Evolutionary conservation across 2,888 invertebrate species (phyloP).

Genomic region (Lathronympha strigana): DNA sequence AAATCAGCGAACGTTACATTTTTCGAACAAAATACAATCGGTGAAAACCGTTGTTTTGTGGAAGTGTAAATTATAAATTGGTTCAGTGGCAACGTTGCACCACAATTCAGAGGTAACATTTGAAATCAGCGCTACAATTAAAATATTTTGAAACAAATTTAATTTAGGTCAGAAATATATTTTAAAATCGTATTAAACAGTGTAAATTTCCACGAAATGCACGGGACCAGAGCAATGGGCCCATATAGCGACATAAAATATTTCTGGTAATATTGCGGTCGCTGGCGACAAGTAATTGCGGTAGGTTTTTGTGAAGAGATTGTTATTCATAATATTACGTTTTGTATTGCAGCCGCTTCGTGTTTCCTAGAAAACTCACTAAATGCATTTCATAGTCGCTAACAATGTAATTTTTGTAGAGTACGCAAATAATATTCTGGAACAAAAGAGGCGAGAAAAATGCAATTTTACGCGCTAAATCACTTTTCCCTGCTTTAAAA

Average conservation of each 20-base stretch:
- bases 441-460: slow-evolving; percentile 24
- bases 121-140: slow-evolving; percentile 34
- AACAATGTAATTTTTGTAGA: slow-evolving; percentile 30
- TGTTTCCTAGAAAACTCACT: slow-evolving; percentile 15
- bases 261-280: slow-evolving; percentile 72
- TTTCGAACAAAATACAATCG: slow-evolving; percentile 39
- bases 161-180: slow-evolving; percentile 36
- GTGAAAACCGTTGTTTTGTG: slow-evolving; percentile 39
- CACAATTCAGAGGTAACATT: slow-evolving; percentile 33
- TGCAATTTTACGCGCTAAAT: slow-evolving; percentile 31
- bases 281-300: slow-evolving; percentile 69
- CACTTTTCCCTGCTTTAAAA: slow-evolving; percentile 39
- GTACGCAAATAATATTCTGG: slow-evolving; percentile 17
- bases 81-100: slow-evolving; percentile 26
- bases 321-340: slow-evolving; percentile 68
- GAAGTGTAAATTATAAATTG: slow-evolving; percentile 41
- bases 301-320: slow-evolving; percentile 64
- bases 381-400: slow-evolving; percentile 21
- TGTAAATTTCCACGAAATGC: slow-evolving; percentile 50
- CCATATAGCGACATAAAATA: slow-evolving; percentile 67
- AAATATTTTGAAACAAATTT: slow-evolving; percentile 40
- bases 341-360: slow-evolving; percentile 47
- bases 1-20: slow-evolving; percentile 39
- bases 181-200: slow-evolving; percentile 38
- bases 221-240: slow-evolving; percentile 62